A percentile compares a stretch with the other conserved stretches of the same genome.
Evolutionary conservation across 2,797 vertebrate species (phyloP).

Genomic region (Poecilia wingei): DNA sequence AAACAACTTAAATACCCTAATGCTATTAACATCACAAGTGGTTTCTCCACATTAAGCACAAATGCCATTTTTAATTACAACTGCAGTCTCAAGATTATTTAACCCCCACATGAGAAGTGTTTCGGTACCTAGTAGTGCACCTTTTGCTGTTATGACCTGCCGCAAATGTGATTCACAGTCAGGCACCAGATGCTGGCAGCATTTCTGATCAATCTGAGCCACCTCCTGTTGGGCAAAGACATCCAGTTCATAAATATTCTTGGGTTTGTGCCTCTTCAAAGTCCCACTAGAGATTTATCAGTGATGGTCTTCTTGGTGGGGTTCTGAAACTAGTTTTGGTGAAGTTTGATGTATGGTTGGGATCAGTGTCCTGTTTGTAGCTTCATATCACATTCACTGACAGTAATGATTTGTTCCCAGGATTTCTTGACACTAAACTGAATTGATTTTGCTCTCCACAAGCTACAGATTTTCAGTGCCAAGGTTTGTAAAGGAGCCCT

Average conservation of each 20-base stretch:
- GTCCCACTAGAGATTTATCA: neutral
- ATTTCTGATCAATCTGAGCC: neutral
- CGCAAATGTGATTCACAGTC: neutral
- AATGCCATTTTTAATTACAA: neutral
- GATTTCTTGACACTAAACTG: neutral
- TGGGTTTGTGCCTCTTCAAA: neutral
- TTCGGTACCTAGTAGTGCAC: neutral
- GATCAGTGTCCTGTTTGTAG: neutral
- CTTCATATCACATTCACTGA: neutral
- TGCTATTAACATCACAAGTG: neutral
- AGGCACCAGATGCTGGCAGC: neutral
- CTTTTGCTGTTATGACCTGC: constrained; percentile 4
- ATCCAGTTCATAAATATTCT: neutral
- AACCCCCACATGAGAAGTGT: neutral
- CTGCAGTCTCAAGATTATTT: neutral
- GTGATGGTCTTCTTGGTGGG: neutral
- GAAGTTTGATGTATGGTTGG: neutral
- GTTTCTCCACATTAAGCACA: neutral
- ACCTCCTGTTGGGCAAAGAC: neutral
- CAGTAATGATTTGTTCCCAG: neutral
- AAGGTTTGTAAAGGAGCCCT: neutral
- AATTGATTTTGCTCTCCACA: neutral
- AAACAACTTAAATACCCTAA: neutral
- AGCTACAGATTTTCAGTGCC: neutral
- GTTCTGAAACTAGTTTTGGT: neutral